These are phyloP conservation scores for Oryzias woworae DNA, from an alignment of 2,113 vertebrate species.

Conservation along the genomic window DNA sequence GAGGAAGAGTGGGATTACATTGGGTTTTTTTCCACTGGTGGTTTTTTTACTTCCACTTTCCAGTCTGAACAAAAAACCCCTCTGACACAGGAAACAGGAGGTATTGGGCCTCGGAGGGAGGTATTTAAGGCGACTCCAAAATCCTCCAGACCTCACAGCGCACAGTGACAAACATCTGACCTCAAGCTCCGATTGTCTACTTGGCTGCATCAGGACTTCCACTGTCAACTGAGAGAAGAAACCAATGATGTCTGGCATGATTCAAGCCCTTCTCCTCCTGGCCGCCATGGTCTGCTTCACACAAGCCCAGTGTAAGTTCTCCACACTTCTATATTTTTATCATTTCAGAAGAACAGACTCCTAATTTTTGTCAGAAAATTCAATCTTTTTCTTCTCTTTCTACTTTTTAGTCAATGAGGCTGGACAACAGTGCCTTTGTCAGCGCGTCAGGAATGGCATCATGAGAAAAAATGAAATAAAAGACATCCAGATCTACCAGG, in stretches of 20 bases:
- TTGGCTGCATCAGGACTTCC: neutral
- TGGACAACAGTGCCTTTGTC: conserved; percentile 56
- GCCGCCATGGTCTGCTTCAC: conserved; percentile 43
- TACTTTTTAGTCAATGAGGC: conserved; percentile 22
- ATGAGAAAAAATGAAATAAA: accelerated
- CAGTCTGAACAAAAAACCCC: conserved; percentile 22
- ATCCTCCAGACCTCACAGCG: conserved; percentile 5
- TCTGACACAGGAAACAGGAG: conserved; percentile 22
- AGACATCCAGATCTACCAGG: conserved; percentile 62
- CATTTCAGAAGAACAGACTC: neutral
- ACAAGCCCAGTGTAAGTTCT: conserved; percentile 55
- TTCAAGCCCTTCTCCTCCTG: conserved; percentile 58
- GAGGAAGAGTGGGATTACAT: neutral
- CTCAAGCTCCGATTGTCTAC: neutral
- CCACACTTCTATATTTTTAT: neutral
- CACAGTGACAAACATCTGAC: conserved; percentile 7
- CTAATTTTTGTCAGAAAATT: neutral
- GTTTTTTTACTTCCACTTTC: conserved; percentile 58
- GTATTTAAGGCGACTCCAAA: conserved; percentile 23
- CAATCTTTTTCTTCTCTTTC: neutral
- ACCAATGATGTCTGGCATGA: conserved; percentile 48
- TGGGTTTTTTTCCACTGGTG: neutral
- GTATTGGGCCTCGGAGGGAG: neutral
- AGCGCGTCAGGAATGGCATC: accelerated
- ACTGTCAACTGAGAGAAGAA: conserved; percentile 14